Evolutionary conservation across 1,140 invertebrate genomes (phyloP).

Genomic region (Sycophaga agraensis): DNA sequence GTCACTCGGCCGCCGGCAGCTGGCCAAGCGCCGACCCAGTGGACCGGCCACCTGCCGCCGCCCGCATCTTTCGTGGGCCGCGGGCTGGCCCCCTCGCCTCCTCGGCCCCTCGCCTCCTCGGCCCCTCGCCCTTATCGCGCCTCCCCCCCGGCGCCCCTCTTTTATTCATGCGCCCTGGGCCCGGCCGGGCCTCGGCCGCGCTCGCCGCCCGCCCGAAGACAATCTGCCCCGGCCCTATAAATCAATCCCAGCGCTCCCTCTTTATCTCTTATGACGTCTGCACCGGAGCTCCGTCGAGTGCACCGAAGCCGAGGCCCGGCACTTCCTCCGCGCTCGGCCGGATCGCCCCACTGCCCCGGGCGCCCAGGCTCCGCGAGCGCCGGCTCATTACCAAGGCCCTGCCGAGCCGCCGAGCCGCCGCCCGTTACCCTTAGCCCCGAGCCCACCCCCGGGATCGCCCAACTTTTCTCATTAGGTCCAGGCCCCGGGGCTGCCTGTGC

Average conservation of each 20-base stretch:
- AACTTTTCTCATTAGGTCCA: slow-evolving; percentile 7
- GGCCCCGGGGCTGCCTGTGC: not conserved
- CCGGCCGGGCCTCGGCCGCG: not conserved
- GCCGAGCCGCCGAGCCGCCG: too few relatives aligned
- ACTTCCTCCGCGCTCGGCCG: too few relatives aligned
- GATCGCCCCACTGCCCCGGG: too few relatives aligned
- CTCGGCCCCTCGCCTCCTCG: not conserved
- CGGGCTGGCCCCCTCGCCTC: too few relatives aligned
- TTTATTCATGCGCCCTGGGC: not conserved
- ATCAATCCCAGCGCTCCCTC: slow-evolving; percentile 12
- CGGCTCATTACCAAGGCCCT: too few relatives aligned
- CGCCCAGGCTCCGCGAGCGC: too few relatives aligned
- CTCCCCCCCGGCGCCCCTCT: not conserved
- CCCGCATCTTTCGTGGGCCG: not conserved
- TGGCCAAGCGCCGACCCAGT: too few relatives aligned
- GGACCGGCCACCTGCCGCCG: too few relatives aligned
- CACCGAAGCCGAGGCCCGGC: slow-evolving; percentile 3
- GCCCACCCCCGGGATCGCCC: too few relatives aligned
- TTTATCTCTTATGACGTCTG: slow-evolving; percentile 22
- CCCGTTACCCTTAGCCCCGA: too few relatives aligned
- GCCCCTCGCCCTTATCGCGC: too few relatives aligned
- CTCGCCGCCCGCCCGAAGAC: not conserved
- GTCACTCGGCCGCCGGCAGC: slow-evolving; percentile 42
- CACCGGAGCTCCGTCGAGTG: not conserved
- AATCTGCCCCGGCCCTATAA: not conserved